Conservation (phyloP, 1,140 invertebrate genomes). For the Drosophila equinoxialis region DNA sequence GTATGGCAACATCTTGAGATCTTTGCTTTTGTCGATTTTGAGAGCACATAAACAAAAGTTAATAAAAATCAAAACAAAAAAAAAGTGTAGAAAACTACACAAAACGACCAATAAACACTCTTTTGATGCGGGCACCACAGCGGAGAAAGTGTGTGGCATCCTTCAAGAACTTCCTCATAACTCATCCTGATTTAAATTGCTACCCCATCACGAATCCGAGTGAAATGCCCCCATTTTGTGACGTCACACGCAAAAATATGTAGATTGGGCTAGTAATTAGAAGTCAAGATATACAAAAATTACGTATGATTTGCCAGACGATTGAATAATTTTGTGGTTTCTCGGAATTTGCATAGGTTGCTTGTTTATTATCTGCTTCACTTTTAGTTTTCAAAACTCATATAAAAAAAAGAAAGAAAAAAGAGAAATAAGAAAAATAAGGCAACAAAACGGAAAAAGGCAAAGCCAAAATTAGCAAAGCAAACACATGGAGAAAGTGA, state of each 20-base stretch:
- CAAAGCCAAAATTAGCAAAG: conserved; percentile 73
- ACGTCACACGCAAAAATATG: conserved; percentile 1
- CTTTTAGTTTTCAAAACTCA: conserved; percentile 43
- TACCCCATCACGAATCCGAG: neutral
- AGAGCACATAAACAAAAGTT: conserved; percentile 11
- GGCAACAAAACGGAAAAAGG: conserved; percentile 31
- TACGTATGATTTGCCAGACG: conserved; percentile 50
- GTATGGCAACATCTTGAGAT: neutral
- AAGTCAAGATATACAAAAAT: conserved; percentile 17
- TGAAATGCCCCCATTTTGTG: conserved; percentile 43
- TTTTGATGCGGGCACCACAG: neutral
- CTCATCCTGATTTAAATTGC: too few species aligned
- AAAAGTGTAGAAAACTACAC: neutral
- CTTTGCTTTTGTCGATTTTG: conserved; percentile 12
- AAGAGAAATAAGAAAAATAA: conserved; percentile 14
- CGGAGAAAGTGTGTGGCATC: neutral
- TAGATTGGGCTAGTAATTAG: conserved; percentile 12
- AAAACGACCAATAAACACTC: conserved; percentile 8
- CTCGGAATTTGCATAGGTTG: conserved; percentile 57
- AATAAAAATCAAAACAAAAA: neutral
- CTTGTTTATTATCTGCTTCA: conserved; percentile 55
- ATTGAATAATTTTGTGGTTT: conserved; percentile 58
- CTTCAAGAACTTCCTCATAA: neutral
- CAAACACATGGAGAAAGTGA: conserved; percentile 76
- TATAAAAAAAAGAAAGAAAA: conserved; percentile 21